phyloP scores from a whole-genome alignment of 2,797 vertebrate species.

The Danio jaintianensis region DNA sequence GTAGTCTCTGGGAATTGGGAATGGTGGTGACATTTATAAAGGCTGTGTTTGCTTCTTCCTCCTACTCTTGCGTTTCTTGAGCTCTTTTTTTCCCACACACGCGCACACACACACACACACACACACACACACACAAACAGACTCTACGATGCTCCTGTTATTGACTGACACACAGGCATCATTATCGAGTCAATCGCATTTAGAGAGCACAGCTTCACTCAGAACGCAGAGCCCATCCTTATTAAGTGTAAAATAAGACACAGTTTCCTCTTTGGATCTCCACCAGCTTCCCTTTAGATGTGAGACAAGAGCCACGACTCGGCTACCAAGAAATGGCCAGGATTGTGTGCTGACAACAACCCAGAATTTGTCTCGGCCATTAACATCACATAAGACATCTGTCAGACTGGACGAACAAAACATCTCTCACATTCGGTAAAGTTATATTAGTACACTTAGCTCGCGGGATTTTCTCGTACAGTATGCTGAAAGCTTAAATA shows the following conservation, averaged over 20 bases:
- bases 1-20: constrained; percentile 44
- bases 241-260: constrained; percentile 50
- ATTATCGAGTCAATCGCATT: constrained; percentile 67
- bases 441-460: constrained; percentile 47
- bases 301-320: background rate
- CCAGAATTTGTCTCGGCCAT: constrained; percentile 6
- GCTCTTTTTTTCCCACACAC: constrained; percentile 43
- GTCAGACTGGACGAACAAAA: constrained; percentile 3
- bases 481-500: constrained; percentile 75
- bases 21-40: constrained; percentile 74
- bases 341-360: constrained; percentile 28
- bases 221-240: constrained; percentile 24
- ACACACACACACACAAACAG: background rate
- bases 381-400: background rate
- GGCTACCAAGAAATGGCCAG: constrained; percentile 2
- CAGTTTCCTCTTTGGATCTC: constrained; percentile 53
- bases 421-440: constrained; percentile 34
- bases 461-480: constrained; percentile 28
- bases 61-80: constrained; percentile 13
- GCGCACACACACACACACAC: background rate
- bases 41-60: constrained; percentile 55
- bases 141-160: constrained; percentile 48
- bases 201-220: background rate
- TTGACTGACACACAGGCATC: constrained; percentile 67
- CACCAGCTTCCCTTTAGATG: constrained; percentile 8